Conservation (phyloP, 2,888 invertebrate genomes). For the Apotomis turbidana region DNA sequence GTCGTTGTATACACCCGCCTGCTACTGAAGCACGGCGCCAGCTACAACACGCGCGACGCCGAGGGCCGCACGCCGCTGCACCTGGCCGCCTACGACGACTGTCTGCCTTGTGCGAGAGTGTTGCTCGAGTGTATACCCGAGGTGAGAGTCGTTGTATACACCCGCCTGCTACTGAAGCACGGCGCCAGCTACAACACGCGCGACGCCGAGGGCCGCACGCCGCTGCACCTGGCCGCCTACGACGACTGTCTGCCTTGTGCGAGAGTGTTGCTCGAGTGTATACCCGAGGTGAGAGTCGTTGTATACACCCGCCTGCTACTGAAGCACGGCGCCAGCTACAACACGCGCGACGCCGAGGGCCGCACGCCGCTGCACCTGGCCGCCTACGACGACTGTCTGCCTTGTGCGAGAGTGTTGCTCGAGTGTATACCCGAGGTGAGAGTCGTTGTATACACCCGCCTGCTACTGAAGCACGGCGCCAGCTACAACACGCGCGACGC, state of each 20-base stretch:
- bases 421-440: slow-evolving; percentile 41
- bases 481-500: slow-evolving; percentile 16
- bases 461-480: slow-evolving; percentile 1
- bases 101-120: too few relatives aligned
- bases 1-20: too few relatives aligned
- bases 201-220: slow-evolving; percentile 63
- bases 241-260: slow-evolving; percentile 45
- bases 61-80: too few relatives aligned
- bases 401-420: slow-evolving; percentile 53
- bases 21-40: too few relatives aligned
- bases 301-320: too few relatives aligned
- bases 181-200: slow-evolving; percentile 54
- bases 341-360: slow-evolving; percentile 57
- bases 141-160: too few relatives aligned
- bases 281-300: slow-evolving; percentile 28
- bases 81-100: too few relatives aligned
- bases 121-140: too few relatives aligned
- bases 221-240: slow-evolving; percentile 71
- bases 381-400: slow-evolving; percentile 58
- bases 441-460: slow-evolving; percentile 5
- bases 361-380: slow-evolving; percentile 73
- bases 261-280: too few relatives aligned
- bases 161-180: slow-evolving; percentile 45
- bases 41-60: too few relatives aligned
- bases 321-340: slow-evolving; percentile 50